Evolutionary conservation across 2,113 vertebrate species (phyloP), one percentile per base, ranked within the genome.

Genomic region (Xiphophorus hellerii): DNA sequence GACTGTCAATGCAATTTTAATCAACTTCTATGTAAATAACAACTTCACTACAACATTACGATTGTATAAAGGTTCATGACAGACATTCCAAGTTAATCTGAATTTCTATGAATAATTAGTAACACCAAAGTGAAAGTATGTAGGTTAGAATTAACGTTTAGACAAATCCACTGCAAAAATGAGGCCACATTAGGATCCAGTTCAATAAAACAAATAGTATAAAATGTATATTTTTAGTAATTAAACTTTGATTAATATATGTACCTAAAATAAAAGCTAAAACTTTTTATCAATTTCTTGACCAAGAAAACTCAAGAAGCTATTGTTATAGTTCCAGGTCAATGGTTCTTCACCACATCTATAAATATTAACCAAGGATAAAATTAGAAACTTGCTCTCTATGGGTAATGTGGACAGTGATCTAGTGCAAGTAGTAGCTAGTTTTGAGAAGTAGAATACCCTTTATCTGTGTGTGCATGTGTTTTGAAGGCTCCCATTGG

Each of bases 281-380:
- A 37, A 11, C 20, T 22, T 2, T 25, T n/a, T 10, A 11, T 10
- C n/a, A 9, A 58, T 58, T 58, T 58, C 25, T n/a, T 58, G 25
- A n/a, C 7, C 20, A 54, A 54, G 48, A 25, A 25, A 51, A 54
- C 22, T 22, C 17, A 25, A 54, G 2, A 10, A 58, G 25, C 2
- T 10, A n/a, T 58, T 58, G 51, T n/a, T 58, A n/a, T n/a, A 8
- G 51, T 88, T 79, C n/a, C n/a, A 71, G 84, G 30, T 83, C 80
- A 87, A 82, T 82, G 81, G 88, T 74, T 86, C 64, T 77, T 85
- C 63, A 71, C 69, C 61, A 54, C 39, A 48, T 60, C 69, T 84
- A 88, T 91, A 84, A 91, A 93, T 92, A 93, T 89, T 91, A 69
- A 93, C 84, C 74, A 74, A 63, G 64, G 76, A 68, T 91, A 89